Conservation (phyloP, 2,888 invertebrate genomes). For the Barypeithes pellucidus region DNA sequence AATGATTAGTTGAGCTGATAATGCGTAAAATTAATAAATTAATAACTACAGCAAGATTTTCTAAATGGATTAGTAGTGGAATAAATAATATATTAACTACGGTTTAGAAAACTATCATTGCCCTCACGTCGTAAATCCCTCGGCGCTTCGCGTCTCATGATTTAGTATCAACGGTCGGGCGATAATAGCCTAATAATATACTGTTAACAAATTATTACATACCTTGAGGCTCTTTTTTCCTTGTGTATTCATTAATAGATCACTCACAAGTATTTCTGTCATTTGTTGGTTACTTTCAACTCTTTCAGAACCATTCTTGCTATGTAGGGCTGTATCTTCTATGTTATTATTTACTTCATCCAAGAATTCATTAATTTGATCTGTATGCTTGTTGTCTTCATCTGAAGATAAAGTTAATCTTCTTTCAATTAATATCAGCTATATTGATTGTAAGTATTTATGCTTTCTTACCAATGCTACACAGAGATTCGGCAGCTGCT, state of each 20-base stretch:
- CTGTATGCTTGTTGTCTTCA: constrained; percentile 85
- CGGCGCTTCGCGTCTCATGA: too few relatives aligned
- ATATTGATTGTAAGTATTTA: not conserved
- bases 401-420: constrained; percentile 63
- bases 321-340: constrained; percentile 65
- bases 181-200: too few relatives aligned
- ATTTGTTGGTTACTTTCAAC: constrained; percentile 72
- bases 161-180: too few relatives aligned
- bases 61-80: too few relatives aligned
- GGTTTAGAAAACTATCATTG: too few relatives aligned
- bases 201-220: too few relatives aligned
- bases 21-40: too few relatives aligned
- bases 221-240: constrained; percentile 75
- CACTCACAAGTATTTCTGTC: constrained; percentile 76
- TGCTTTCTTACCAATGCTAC: constrained; percentile 74
- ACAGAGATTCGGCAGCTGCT: constrained; percentile 85
- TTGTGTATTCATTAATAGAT: constrained; percentile 76
- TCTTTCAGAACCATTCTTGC: constrained; percentile 66
- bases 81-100: too few relatives aligned
- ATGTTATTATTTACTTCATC: constrained; percentile 72
- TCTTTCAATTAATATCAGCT: not conserved
- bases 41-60: too few relatives aligned
- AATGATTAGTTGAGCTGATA: too few relatives aligned
- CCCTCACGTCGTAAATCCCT: too few relatives aligned
- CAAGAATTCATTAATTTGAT: constrained; percentile 79